Evolutionary conservation across 2,888 invertebrate species (phyloP).

Genomic region (Buathra laborator): DNA sequence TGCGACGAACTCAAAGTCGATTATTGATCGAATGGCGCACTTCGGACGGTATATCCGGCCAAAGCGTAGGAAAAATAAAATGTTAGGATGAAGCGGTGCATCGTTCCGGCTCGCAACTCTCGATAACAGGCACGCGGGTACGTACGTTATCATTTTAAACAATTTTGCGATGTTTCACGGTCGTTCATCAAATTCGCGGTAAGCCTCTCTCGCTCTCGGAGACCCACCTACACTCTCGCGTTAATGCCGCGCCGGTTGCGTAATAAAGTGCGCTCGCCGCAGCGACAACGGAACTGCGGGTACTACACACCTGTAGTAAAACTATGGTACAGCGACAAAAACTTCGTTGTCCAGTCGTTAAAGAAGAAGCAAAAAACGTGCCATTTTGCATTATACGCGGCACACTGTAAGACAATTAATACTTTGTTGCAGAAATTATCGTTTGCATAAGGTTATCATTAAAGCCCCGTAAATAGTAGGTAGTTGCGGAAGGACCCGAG

Average conservation of each 20-base stretch:
- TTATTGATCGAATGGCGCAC: neutral
- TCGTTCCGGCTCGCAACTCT: constrained; percentile 34
- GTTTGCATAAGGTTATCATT: constrained; percentile 4
- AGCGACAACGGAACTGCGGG: constrained; percentile 1
- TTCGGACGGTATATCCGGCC: neutral
- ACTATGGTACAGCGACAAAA: neutral
- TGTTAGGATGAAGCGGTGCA: neutral
- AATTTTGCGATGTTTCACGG: constrained; percentile 3
- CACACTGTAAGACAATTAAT: constrained; percentile 6
- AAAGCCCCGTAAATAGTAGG: neutral
- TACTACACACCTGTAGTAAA: constrained; percentile 8
- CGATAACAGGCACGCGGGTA: constrained; percentile 33
- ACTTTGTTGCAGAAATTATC: constrained; percentile 1
- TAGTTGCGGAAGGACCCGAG: neutral
- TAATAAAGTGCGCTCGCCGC: neutral
- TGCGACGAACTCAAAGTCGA: neutral
- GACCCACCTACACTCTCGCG: neutral
- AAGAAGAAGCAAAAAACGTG: neutral
- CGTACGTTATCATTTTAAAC: constrained; percentile 32
- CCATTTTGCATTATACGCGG: neutral
- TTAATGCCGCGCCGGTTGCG: neutral
- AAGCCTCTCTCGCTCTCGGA: neutral
- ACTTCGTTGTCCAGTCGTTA: neutral
- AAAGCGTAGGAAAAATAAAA: constrained; percentile 16
- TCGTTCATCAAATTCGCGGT: constrained; percentile 24